Percentiles rank a stretch among this genome's conserved stretches.
Evolutionary conservation across 2,797 vertebrate genomes (phyloP).

Genomic region (Chanos chanos): DNA sequence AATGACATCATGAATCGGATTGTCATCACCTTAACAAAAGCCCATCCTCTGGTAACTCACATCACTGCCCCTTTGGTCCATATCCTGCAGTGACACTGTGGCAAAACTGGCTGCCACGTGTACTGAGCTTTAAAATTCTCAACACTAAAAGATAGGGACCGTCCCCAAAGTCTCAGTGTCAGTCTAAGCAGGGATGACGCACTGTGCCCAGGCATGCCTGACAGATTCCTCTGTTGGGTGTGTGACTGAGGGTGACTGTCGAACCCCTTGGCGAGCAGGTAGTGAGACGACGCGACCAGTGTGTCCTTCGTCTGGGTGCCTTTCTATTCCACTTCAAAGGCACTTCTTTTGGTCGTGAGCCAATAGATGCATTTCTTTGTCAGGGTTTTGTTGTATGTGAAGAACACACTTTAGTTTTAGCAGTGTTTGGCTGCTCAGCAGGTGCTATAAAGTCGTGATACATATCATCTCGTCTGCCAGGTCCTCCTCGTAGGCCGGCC

Average conservation of each 20-base stretch:
- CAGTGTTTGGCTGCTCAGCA: conserved; percentile 48
- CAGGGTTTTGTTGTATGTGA: conserved; percentile 39
- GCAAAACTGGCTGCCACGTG: conserved; percentile 49
- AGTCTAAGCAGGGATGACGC: conserved; percentile 21
- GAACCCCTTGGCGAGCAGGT: conserved; percentile 55
- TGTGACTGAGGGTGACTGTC: conserved; percentile 36
- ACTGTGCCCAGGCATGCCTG: conserved; percentile 32
- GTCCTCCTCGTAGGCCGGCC: conserved; percentile 89
- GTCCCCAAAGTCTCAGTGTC: conserved; percentile 41
- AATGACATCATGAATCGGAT: conserved; percentile 85
- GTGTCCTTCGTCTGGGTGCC: conserved; percentile 78
- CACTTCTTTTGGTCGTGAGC: conserved; percentile 89
- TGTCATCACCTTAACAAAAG: conserved; percentile 82
- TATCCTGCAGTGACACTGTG: conserved; percentile 49
- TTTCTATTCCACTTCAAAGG: conserved; percentile 84
- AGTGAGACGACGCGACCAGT: conserved; percentile 45
- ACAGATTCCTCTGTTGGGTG: conserved; percentile 37
- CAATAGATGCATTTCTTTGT: conserved; percentile 68
- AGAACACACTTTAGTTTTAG: conserved; percentile 37
- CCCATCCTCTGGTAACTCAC: conserved; percentile 51
- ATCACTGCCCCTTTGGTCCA: conserved; percentile 55
- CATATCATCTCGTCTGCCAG: conserved; percentile 99
- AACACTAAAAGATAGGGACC: conserved; percentile 42
- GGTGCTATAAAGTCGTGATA: conserved; percentile 97
- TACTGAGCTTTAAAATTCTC: conserved; percentile 44